Evolutionary conservation across 2,888 invertebrate species (phyloP).

Genomic region (Chromoteleia sp.): DNA sequence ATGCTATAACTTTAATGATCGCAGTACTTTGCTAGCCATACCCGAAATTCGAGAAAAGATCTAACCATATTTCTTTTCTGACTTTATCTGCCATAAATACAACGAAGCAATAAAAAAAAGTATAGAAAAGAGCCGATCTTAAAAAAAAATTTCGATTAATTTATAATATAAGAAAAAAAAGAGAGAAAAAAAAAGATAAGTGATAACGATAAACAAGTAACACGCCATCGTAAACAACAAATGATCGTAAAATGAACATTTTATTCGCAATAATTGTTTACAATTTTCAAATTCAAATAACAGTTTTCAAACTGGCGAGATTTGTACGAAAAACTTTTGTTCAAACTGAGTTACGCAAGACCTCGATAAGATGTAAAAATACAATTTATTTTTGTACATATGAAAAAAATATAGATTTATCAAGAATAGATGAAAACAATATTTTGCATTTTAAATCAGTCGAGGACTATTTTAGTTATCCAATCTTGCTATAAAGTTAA

Average conservation of each 20-base stretch:
- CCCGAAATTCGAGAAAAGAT: slow-evolving; percentile 28
- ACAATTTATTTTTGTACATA: neutral
- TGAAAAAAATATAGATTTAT: neutral
- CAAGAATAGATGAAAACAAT: neutral
- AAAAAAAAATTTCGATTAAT: slow-evolving; percentile 31
- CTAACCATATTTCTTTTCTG: slow-evolving; percentile 31
- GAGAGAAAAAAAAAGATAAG: neutral
- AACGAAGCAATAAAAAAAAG: slow-evolving; percentile 19
- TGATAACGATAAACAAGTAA: neutral
- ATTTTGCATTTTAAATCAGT: neutral
- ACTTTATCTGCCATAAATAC: slow-evolving; percentile 35
- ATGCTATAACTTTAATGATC: slow-evolving; percentile 6
- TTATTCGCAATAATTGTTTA: too few relatives aligned
- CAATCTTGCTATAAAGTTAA: neutral
- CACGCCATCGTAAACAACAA: too few relatives aligned
- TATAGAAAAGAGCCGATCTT: slow-evolving; percentile 9
- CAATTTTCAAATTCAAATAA: too few relatives aligned
- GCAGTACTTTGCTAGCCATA: slow-evolving; percentile 14
- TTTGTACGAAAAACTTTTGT: too few relatives aligned
- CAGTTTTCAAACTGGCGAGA: too few relatives aligned
- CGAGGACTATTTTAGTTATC: neutral
- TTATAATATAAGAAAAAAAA: neutral
- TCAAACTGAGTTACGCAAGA: too few relatives aligned
- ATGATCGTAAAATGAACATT: too few relatives aligned
- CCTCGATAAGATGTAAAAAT: neutral